phyloP scores from a whole-genome alignment of 2,888 invertebrate species.

The Acronicta psi region DNA sequence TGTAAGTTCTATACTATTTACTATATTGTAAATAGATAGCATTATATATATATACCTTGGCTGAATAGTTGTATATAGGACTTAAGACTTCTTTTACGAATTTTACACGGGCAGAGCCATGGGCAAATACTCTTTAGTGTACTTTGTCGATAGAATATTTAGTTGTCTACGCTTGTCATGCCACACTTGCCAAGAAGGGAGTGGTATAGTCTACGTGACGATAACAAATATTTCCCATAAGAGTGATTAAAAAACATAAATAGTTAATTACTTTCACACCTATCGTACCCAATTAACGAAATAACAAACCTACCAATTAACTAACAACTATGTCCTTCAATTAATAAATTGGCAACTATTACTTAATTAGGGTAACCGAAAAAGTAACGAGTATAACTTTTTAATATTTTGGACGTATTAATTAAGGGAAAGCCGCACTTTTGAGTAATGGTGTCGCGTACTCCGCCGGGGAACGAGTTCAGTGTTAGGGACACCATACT shows the following conservation, averaged over 20 bases:
- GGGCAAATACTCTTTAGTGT: no score
- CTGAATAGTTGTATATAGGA: no score
- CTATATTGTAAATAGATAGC: no score
- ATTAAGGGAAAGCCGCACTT: slow-evolving; percentile 55
- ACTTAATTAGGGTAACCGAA: slow-evolving; percentile 39
- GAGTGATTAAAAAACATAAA: neutral
- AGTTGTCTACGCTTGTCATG: no score
- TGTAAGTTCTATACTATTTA: no score
- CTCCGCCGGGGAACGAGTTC: slow-evolving; percentile 29
- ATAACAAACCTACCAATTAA: slow-evolving; percentile 12
- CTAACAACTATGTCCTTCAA: slow-evolving; percentile 29
- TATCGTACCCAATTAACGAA: slow-evolving; percentile 17
- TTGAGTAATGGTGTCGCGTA: slow-evolving; percentile 52
- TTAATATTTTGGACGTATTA: slow-evolving; percentile 52
- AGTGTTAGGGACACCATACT: slow-evolving; percentile 22
- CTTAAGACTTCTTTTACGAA: no score
- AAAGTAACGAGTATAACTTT: slow-evolving; percentile 27
- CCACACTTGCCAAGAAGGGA: no score
- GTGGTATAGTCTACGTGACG: neutral
- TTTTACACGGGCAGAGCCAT: no score
- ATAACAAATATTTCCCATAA: neutral
- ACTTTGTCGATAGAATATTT: no score
- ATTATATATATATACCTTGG: no score
- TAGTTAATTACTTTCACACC: slow-evolving; percentile 11
- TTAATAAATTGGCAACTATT: slow-evolving; percentile 47